These are phyloP conservation scores for Phanerotoma sp. DNA, from an alignment of 2,888 invertebrate species.

Conservation along the genomic window DNA sequence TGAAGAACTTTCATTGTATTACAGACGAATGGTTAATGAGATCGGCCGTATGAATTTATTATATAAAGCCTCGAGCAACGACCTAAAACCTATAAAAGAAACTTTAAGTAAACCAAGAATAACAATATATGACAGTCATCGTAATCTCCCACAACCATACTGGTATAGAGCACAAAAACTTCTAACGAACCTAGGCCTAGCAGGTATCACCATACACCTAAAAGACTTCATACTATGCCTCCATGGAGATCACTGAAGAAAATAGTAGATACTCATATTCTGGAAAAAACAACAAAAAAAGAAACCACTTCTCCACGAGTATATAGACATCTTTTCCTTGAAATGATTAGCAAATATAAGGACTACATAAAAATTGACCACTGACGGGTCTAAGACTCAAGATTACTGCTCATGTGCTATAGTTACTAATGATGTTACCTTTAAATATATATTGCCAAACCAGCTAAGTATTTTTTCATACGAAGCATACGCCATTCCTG, in stretches of 20 bases:
- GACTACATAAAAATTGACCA: background rate
- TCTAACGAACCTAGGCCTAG: too few species aligned
- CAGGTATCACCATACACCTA: too few species aligned
- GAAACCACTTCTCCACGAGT: background rate
- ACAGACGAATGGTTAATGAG: background rate
- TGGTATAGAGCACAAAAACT: too few species aligned
- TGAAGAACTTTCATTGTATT: constrained; percentile 11
- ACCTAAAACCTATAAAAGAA: too few species aligned
- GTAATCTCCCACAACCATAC: too few species aligned
- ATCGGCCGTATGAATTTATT: too few species aligned
- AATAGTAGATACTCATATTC: background rate
- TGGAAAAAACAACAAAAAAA: background rate
- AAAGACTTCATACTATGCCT: background rate
- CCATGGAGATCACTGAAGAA: background rate
- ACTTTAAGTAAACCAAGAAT: too few species aligned
- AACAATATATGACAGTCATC: too few species aligned
- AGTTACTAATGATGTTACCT: background rate
- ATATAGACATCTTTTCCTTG: background rate
- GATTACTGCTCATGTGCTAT: background rate
- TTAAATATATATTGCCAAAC: background rate
- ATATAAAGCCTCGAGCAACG: too few species aligned
- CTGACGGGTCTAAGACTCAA: background rate
- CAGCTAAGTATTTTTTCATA: background rate
- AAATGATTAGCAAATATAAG: background rate
- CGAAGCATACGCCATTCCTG: background rate